Base-by-base conservation (phyloP, 2,113 vertebrate genomes). In the Phyllostomus discolor region DNA sequence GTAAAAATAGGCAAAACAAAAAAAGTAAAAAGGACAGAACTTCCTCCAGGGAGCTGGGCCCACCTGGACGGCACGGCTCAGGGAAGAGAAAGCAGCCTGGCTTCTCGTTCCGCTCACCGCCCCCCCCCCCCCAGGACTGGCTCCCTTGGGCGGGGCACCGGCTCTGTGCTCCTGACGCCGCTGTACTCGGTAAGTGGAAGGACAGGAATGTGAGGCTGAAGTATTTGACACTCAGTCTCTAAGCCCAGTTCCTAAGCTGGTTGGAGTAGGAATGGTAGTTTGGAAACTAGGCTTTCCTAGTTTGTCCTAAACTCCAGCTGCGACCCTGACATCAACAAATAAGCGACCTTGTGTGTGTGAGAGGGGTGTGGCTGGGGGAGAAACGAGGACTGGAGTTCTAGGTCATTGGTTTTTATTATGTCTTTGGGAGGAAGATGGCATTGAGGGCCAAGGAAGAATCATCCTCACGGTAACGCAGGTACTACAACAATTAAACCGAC, bases 101-200 rank as follows among this genome's bases (percentile, higher is more conserved):
- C 28, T 14, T 31, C 43, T 1, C 10, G 9, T 0, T 0, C 46
- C 20, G 9, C 31, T 52, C 22, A 3, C 38, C n/a, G n/a, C n/a
- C n/a, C n/a, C n/a, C n/a, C n/a, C n/a, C n/a, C n/a, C 20, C 38
- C 43, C 8, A 38, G 7, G 33, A 33, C 19, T 1, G n/a, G 79
- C 12, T 15, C 52, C 41, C 46, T 17, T 0, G 4, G 80, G 24
- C 82, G 59, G 41, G 10, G 31, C 5, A 8, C 26, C n/a, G 1
- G 59, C 12, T 17, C 6, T 22, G 5, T 0, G 5, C 19, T 46
- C 72, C 4, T 12, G 10, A 48, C n/a, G 11, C 43, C 11, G 57
- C 67, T 0, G 0, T 12, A 1, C 31, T 66, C 17, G 20, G 26
- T 1, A 33, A 7, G 19, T 0, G 26, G 24, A 6, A 16, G 20